Base-by-base conservation (phyloP, 2,888 invertebrate species). In the Unio pictorum region DNA sequence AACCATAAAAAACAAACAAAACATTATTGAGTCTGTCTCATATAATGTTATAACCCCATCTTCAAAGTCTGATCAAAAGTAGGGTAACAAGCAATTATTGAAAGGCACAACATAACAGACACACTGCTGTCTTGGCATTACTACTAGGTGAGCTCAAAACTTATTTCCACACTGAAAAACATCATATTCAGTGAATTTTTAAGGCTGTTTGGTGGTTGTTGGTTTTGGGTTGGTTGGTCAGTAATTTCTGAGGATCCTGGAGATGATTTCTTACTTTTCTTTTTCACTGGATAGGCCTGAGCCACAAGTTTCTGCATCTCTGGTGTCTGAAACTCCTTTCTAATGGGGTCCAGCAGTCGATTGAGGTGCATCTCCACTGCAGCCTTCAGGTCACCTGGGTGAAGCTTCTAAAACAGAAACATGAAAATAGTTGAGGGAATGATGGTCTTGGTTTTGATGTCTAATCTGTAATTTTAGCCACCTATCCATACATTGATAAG, bases 371-470 rank as follows among this genome's bases (percentile, higher is more conserved):
- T 90, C 90, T 96, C 96, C 11, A 96, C 95, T 26, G 95, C 93
- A 56, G 91, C 92, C 91, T 99, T 99, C 80, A 99, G 92, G 91
- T 99, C 98, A 23, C 94, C 98, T 30, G 99, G 98, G 91, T 98
- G 98, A 55, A 81, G 61, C 34, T 74, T 73, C 82, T 80, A 59
- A 15, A 74, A 55, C 2, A 55, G 34, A 28, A n/a, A 64, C 26
- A 23, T 55, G 11, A 59, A 3, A 1, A 17, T 59, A 1, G 11
- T 11, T 45, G 11, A 45, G 11, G 11, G 45, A 45, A 45, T 45
- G 45, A 45, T 45, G 11, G 45, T 45, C 45, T 45, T 45, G 3
- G 11, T 45, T 45, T 11, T 45, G 11, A 45, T 11, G 26, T 20
- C n/a, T 20, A 64, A 54, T 20, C 26, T n/a, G n/a, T 45, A 45